These are phyloP conservation scores for Aphis gossypii DNA, from an alignment of 1,140 invertebrate genomes.

Conservation along the genomic window DNA sequence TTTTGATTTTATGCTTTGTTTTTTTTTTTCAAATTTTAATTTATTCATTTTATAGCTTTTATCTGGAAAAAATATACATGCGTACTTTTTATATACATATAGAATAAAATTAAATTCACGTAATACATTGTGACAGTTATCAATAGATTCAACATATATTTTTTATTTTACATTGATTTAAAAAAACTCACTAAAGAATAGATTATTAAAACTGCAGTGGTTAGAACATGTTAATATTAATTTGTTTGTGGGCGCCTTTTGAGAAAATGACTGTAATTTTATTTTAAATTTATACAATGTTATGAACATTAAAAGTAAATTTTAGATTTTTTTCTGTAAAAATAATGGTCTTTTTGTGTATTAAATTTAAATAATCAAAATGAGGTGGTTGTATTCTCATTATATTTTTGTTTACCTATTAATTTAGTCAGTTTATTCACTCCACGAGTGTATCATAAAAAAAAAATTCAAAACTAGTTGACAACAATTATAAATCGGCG, in stretches of 20 bases:
- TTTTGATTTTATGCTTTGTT: conserved; percentile 48
- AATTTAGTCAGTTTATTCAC: neutral
- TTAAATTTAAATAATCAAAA: conserved; percentile 48
- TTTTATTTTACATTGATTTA: neutral
- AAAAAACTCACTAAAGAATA: conserved; percentile 11
- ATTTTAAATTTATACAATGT: conserved; percentile 36
- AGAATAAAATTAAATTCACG: neutral
- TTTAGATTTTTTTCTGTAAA: neutral
- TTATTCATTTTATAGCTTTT: conserved; percentile 38
- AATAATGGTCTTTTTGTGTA: neutral
- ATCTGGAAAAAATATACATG: conserved; percentile 2
- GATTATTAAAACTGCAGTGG: neutral
- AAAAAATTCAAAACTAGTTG: neutral
- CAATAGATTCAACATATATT: neutral
- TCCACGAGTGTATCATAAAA: neutral
- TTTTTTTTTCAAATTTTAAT: conserved; percentile 53
- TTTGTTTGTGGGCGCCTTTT: neutral
- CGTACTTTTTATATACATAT: neutral
- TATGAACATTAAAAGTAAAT: neutral
- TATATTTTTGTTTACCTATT: neutral
- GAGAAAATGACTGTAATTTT: neutral
- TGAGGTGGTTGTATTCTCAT: conserved; percentile 23
- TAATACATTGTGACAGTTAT: neutral
- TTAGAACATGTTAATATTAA: neutral
- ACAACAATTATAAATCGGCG: neutral